Percentiles rank a stretch among this genome's conserved stretches.
Evolutionary conservation across 2,888 invertebrate species (phyloP).

Genomic region (Keiferia lycopersicella): DNA sequence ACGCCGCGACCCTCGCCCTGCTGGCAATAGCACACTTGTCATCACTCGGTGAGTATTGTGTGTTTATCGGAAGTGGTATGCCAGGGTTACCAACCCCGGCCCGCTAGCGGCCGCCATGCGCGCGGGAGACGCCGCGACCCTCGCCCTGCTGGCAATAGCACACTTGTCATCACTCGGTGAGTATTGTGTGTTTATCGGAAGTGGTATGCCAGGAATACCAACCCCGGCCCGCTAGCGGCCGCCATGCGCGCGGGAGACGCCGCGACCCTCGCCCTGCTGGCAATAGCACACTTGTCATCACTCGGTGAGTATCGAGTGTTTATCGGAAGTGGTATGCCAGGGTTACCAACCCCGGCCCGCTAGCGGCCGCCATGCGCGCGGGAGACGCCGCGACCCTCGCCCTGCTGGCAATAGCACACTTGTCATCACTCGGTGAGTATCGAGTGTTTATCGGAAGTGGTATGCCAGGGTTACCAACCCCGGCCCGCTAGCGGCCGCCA

Average conservation of each 20-base stretch:
- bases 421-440: slow-evolving; percentile 59
- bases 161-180: slow-evolving; percentile 53
- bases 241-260: slow-evolving; percentile 59
- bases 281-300: slow-evolving; percentile 58
- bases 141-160: slow-evolving; percentile 63
- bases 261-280: slow-evolving; percentile 61
- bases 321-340: slow-evolving; percentile 45
- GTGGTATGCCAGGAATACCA: slow-evolving; percentile 51
- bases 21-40: too few relatives aligned
- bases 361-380: slow-evolving; percentile 61
- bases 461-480: too few relatives aligned
- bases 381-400: slow-evolving; percentile 57
- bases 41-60: too few relatives aligned
- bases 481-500: too few relatives aligned
- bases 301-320: slow-evolving; percentile 37
- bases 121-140: too few relatives aligned
- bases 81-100: slow-evolving; percentile 48
- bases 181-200: slow-evolving; percentile 24
- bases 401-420: slow-evolving; percentile 62
- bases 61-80: too few relatives aligned
- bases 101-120: too few relatives aligned
- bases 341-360: slow-evolving; percentile 56
- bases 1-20: too few relatives aligned
- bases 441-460: too few relatives aligned
- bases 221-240: slow-evolving; percentile 58